phyloP scores from a whole-genome alignment of 2,113 vertebrate genomes.

The Rhea americana region DNA sequence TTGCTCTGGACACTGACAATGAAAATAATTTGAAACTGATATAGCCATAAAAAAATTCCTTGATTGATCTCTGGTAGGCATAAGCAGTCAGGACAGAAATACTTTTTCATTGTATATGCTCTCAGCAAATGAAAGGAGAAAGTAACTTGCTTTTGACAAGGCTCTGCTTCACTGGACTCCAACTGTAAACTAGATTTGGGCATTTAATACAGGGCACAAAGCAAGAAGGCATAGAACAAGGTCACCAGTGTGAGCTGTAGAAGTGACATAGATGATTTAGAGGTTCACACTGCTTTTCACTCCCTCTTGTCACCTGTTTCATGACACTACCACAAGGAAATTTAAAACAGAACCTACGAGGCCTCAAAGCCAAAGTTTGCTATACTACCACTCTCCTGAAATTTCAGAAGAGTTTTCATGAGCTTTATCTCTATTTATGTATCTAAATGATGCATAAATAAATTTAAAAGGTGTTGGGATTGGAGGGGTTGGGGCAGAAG shows the following conservation, averaged over 20 bases:
- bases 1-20: not conserved
- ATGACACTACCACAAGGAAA: not conserved
- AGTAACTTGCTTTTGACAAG: constrained; percentile 26
- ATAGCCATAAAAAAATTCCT: not conserved
- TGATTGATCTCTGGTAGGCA: not conserved
- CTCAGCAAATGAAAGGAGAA: not conserved
- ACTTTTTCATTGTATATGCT: not conserved
- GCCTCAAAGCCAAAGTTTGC: not conserved
- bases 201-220: not conserved
- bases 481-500: not conserved
- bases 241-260: not conserved
- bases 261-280: not conserved
- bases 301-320: not conserved
- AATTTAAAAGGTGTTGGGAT: not conserved
- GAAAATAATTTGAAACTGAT: not conserved
- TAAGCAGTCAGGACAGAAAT: not conserved
- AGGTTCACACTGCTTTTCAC: not conserved
- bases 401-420: not conserved
- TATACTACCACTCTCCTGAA: not conserved
- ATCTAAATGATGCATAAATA: not conserved
- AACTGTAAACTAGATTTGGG: not conserved
- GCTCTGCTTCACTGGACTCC: not conserved
- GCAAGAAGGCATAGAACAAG: not conserved
- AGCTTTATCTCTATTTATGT: not conserved
- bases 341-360: not conserved